These are phyloP conservation scores for Echeneis naucrates DNA, from an alignment of 2,797 vertebrate species.

Conservation along the genomic window DNA sequence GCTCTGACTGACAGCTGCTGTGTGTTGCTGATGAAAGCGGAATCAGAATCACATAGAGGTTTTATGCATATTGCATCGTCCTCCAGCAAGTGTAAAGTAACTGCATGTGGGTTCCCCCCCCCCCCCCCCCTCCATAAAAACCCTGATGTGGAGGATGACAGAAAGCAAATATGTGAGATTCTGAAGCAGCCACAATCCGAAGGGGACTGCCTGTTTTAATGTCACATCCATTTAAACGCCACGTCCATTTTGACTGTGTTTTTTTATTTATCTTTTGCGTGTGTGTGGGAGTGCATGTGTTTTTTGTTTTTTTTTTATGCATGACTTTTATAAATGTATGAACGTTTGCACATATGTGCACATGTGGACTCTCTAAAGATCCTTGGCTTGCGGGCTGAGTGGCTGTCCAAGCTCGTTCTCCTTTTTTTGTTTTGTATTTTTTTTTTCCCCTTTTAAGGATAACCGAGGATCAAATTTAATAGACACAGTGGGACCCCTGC, in stretches of 20 bases:
- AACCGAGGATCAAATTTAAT: slow-evolving; percentile 27
- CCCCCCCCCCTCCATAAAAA: too few species aligned
- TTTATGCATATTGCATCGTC: slow-evolving; percentile 53
- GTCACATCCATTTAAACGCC: slow-evolving; percentile 66
- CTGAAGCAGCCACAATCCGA: slow-evolving; percentile 36
- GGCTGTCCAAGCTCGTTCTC: slow-evolving; percentile 30
- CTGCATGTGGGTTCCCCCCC: slow-evolving; percentile 58
- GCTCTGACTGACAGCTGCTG: slow-evolving; percentile 68
- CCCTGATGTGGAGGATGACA: slow-evolving; percentile 44
- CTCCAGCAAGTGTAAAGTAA: slow-evolving; percentile 57
- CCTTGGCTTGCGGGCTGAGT: background rate
- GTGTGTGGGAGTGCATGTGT: background rate
- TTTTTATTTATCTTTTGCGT: too few species aligned
- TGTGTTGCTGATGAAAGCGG: slow-evolving; percentile 36
- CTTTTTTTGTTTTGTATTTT: too few species aligned
- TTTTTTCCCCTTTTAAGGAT: slow-evolving; percentile 1
- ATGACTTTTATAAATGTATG: slow-evolving; percentile 38
- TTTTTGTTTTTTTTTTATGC: slow-evolving; percentile 6
- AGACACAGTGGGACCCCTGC: background rate
- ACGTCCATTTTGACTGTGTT: slow-evolving; percentile 23
- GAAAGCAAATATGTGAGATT: slow-evolving; percentile 31
- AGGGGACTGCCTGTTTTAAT: slow-evolving; percentile 50
- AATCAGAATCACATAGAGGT: slow-evolving; percentile 31
- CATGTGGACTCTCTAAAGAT: slow-evolving; percentile 7
- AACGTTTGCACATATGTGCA: slow-evolving; percentile 1